phyloP scores from a whole-genome alignment of 2,888 invertebrate species.

The Blera fallax region DNA sequence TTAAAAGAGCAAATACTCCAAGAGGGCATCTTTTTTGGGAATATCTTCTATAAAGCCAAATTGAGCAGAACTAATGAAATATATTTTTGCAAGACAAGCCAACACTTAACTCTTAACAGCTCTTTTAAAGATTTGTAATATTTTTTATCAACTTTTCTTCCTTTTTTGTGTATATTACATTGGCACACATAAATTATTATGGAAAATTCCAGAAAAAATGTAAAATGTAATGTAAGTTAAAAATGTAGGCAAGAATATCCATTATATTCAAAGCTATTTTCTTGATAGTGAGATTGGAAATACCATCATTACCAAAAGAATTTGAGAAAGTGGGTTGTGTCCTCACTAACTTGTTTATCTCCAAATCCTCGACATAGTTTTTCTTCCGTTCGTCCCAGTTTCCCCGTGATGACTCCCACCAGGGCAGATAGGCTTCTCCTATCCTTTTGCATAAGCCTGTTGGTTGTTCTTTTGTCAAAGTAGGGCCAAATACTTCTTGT shows the following conservation, averaged over 20 bases:
- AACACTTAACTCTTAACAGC: not conserved
- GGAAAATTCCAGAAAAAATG: constrained; percentile 1
- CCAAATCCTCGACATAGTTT: no score
- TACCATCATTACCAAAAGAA: no score
- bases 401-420: no score
- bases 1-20: not conserved
- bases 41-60: not conserved
- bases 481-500: no score
- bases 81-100: not conserved
- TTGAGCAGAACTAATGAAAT: not conserved
- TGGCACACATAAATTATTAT: constrained; percentile 17
- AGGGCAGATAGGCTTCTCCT: no score
- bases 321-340: no score
- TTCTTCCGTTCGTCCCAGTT: no score
- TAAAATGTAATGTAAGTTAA: constrained; percentile 6
- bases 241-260: constrained; percentile 4
- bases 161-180: constrained; percentile 14
- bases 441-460: no score
- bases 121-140: constrained; percentile 5
- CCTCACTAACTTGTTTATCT: no score
- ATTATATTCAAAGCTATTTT: not conserved
- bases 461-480: no score
- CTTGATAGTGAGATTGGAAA: no score
- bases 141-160: not conserved
- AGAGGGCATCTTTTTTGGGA: not conserved